phyloP scores from a whole-genome alignment of 1,140 invertebrate species.

The Tetragonula clypearis region DNA sequence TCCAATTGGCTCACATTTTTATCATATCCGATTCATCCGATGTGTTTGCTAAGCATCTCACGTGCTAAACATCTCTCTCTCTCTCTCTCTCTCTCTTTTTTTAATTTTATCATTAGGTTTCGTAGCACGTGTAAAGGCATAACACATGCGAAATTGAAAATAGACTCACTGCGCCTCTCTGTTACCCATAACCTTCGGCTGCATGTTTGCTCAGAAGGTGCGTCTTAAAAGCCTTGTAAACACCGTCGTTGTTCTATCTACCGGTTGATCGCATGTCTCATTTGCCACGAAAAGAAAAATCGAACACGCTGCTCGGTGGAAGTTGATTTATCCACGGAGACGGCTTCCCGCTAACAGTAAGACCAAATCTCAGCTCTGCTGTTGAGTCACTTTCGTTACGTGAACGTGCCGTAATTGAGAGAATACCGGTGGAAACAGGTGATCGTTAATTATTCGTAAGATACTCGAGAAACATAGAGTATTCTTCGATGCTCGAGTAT shows the following conservation, averaged over 20 bases:
- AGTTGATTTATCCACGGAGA: neutral
- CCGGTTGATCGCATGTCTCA: conserved; percentile 16
- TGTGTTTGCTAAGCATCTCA: too few relatives aligned
- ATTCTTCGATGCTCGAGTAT: too few relatives aligned
- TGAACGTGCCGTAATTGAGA: neutral
- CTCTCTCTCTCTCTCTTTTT: conserved; percentile 14
- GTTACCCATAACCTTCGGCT: conserved; percentile 34
- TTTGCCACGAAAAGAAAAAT: neutral
- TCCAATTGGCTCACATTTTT: too few relatives aligned
- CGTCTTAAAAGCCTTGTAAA: conserved; percentile 49
- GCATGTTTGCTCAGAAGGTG: conserved; percentile 52
- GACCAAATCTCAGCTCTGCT: neutral
- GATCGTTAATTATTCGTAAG: neutral
- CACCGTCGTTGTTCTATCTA: conserved; percentile 11
- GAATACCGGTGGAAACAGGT: neutral
- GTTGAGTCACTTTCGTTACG: neutral
- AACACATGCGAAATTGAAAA: conserved; percentile 40
- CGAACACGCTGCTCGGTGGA: neutral
- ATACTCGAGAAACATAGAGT: neutral
- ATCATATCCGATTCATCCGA: too few relatives aligned
- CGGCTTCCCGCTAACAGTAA: neutral
- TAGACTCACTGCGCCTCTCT: conserved; percentile 38
- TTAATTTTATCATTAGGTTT: conserved; percentile 37
- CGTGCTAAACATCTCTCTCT: conserved; percentile 4
- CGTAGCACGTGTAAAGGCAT: conserved; percentile 20